Conservation (phyloP, 2,888 invertebrate genomes). For the Stegana nigrithorax region DNA sequence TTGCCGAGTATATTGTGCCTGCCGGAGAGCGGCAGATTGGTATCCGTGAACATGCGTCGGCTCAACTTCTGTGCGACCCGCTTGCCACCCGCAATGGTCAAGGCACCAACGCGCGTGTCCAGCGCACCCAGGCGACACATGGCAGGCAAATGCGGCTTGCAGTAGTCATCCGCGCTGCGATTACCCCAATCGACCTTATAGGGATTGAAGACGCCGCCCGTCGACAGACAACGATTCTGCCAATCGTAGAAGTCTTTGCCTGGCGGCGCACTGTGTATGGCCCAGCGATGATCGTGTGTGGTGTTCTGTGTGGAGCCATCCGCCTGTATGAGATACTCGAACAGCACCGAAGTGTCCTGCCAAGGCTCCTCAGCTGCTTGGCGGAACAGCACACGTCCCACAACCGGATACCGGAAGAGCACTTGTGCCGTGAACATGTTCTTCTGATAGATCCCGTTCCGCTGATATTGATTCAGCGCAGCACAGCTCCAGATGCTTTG, state of each 20-base stretch:
- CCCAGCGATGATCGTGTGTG: slow-evolving; percentile 83
- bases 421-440: slow-evolving; percentile 83
- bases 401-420: slow-evolving; percentile 87
- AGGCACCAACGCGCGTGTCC: slow-evolving; percentile 76
- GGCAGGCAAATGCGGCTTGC: slow-evolving; percentile 72
- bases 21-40: slow-evolving; percentile 81
- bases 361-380: slow-evolving; percentile 84
- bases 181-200: slow-evolving; percentile 77
- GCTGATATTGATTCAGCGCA: slow-evolving; percentile 74
- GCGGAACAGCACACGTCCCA: slow-evolving; percentile 84
- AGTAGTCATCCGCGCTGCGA: slow-evolving; percentile 73
- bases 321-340: slow-evolving; percentile 87
- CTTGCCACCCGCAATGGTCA: slow-evolving; percentile 82
- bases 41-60: slow-evolving; percentile 83
- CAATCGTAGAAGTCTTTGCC: slow-evolving; percentile 92
- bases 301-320: slow-evolving; percentile 85
- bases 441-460: slow-evolving; percentile 76
- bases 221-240: slow-evolving; percentile 85
- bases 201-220: slow-evolving; percentile 83
- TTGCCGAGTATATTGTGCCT: slow-evolving; percentile 77
- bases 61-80: slow-evolving; percentile 75
- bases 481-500: slow-evolving; percentile 71
- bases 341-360: slow-evolving; percentile 85
- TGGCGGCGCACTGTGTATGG: slow-evolving; percentile 81
- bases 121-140: slow-evolving; percentile 84